phyloP scores from a whole-genome alignment of 2,797 vertebrate genomes.

The Chaetodon trifasciatus region DNA sequence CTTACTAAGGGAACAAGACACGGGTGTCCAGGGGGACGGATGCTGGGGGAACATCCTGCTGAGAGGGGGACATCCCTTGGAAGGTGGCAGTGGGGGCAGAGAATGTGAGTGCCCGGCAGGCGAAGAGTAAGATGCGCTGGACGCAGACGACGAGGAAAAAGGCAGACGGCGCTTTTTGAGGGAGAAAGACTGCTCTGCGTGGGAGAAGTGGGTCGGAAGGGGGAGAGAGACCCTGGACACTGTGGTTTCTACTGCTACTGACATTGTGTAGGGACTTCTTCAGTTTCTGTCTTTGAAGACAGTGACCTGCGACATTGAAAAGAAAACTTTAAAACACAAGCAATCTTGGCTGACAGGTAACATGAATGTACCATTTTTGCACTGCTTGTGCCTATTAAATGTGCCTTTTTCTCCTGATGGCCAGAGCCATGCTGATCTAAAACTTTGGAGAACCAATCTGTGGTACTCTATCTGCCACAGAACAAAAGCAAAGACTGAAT shows the following conservation, averaged over 20 bases:
- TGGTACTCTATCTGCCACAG: background rate
- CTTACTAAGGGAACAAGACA: conserved; percentile 86
- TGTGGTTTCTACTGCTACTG: conserved; percentile 81
- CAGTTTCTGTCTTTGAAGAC: conserved; percentile 27
- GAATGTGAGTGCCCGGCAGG: conserved; percentile 75
- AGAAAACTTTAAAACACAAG: background rate
- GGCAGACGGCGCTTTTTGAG: conserved; percentile 86
- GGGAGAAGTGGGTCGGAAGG: conserved; percentile 88
- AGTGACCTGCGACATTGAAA: conserved; percentile 51
- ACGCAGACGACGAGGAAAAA: conserved; percentile 71
- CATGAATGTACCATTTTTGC: background rate
- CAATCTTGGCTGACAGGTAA: background rate
- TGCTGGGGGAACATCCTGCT: conserved; percentile 88
- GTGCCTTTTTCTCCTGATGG: background rate
- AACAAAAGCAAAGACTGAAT: background rate
- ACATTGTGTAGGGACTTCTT: conserved; percentile 78
- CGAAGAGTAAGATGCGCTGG: conserved; percentile 72
- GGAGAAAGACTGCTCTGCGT: conserved; percentile 91
- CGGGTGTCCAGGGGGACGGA: conserved; percentile 86
- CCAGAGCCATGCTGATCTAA: background rate
- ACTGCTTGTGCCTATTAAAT: background rate
- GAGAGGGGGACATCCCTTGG: conserved; percentile 86
- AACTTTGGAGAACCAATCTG: background rate
- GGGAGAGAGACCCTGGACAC: conserved; percentile 84
- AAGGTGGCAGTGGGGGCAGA: conserved; percentile 88